Conservation (phyloP, 64 coral and sea anemone species). For the Platygyra sinensis region DNA sequence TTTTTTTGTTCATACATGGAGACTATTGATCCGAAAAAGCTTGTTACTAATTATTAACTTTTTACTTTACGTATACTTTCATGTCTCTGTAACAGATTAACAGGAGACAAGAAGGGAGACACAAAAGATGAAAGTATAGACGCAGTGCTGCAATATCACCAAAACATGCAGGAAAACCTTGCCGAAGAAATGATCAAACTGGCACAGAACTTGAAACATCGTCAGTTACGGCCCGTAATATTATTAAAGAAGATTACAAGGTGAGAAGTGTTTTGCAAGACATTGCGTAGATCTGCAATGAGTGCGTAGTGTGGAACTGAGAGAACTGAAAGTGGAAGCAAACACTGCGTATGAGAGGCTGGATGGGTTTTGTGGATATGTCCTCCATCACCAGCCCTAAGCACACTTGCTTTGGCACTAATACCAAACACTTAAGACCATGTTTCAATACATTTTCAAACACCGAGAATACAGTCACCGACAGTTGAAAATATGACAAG, state of each 20-base stretch:
- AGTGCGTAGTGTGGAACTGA: not conserved
- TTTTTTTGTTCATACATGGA: too few relatives aligned
- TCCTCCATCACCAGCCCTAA: too few relatives aligned
- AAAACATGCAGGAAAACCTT: slow-evolving; percentile 99
- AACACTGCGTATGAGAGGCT: too few relatives aligned
- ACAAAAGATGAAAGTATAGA: slow-evolving; percentile 79
- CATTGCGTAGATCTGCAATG: not conserved
- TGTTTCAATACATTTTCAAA: too few relatives aligned
- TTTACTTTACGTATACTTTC: not conserved
- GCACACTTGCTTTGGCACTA: too few relatives aligned
- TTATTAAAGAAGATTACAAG: slow-evolving; percentile 93
- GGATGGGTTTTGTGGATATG: too few relatives aligned
- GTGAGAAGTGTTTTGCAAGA: slow-evolving; percentile 8
- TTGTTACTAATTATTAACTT: too few relatives aligned
- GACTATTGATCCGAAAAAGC: too few relatives aligned
- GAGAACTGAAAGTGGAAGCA: too few relatives aligned
- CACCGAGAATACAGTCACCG: too few relatives aligned
- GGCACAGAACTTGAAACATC: slow-evolving; percentile 97
- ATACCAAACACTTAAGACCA: too few relatives aligned
- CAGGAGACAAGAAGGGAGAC: slow-evolving; percentile 47
- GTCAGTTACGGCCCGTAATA: slow-evolving; percentile 88
- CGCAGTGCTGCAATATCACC: slow-evolving; percentile 94
- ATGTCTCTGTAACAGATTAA: not conserved
- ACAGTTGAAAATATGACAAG: too few relatives aligned
- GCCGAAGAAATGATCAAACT: slow-evolving; percentile 98